Evolutionary conservation across 2,797 vertebrate genomes (phyloP), one percentile per base, ranked within the genome.

Genomic region (Pipistrellus kuhlii): DNA sequence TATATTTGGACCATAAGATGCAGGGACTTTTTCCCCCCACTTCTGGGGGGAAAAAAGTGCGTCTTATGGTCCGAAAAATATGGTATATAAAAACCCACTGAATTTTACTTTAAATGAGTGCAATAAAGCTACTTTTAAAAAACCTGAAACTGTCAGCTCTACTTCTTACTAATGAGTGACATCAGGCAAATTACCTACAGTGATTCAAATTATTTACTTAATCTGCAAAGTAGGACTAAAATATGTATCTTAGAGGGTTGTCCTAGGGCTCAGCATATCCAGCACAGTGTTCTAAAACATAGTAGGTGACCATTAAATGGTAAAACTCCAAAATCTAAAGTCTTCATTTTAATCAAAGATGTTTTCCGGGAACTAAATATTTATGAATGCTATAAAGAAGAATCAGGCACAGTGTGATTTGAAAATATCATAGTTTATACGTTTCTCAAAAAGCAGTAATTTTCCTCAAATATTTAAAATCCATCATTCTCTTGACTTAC

Each of bases 381-480:
- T 97, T 96, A 92, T 18, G 62, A 87, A 80, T 80, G 25, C 69
- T 84, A 76, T 44, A 46, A 85, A 68, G 18, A 72, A 93, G 88
- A 92, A 86, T 32, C 59, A 94, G 41, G 48, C 78, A 83, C 53
- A 25, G 76, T 89, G 66, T 95, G 66, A 91, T 95, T 91, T 94
- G 85, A 69, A 96, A 94, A 93, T 78, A 95, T 75, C 85, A n/a
- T 4, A 90, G 72, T 48, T 88, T 77, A 55, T 27, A 82, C 41
- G 75, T 55, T 48, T 95, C 64, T 93, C 72, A 92, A 80, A 83
- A 95, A 94, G 71, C 85, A 93, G 0, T 90, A 89, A 89, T 97
- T 90, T 96, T 32, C 85, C 57, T 83, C 48, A 75, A 94, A 95
- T 86, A 94, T 62, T 77, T 85, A 89, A 97, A 96, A 97, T 93